Conservation (phyloP, 1,140 invertebrate species). For the Zaprionus camerounensis region DNA sequence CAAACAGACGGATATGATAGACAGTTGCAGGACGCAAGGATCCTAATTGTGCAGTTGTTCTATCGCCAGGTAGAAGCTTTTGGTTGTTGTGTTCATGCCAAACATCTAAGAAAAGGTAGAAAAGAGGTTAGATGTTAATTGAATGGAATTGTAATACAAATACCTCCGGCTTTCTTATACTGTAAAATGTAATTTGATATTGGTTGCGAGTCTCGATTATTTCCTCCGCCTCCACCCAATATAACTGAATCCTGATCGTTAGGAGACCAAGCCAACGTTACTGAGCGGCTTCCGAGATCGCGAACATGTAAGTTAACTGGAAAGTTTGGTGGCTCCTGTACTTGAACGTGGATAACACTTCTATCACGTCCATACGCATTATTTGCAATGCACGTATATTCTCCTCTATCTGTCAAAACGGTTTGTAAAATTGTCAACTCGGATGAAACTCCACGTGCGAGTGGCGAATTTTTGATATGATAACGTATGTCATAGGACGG, state of each 20-base stretch:
- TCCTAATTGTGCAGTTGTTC: conserved; percentile 86
- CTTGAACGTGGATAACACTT: conserved; percentile 87
- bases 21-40: conserved; percentile 88
- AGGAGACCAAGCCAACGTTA: conserved; percentile 86
- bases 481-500: conserved; percentile 85
- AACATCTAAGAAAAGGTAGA: conserved; percentile 77
- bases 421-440: conserved; percentile 87
- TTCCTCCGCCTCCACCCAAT: conserved; percentile 44
- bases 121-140: neutral
- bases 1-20: conserved; percentile 88
- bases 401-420: conserved; percentile 87
- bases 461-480: conserved; percentile 85
- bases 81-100: conserved; percentile 86
- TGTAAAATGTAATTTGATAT: conserved; percentile 87
- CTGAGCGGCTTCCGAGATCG: conserved; percentile 86
- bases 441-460: conserved; percentile 85
- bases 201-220: conserved; percentile 84
- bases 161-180: conserved; percentile 87
- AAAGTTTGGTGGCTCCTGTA: conserved; percentile 88
- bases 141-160: conserved; percentile 29
- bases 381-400: conserved; percentile 88
- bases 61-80: conserved; percentile 85
- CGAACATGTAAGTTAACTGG: conserved; percentile 87
- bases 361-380: conserved; percentile 90
- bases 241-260: conserved; percentile 65